Conservation (phyloP, 2,113 vertebrate genomes). For the Vireo altiloquus region DNA sequence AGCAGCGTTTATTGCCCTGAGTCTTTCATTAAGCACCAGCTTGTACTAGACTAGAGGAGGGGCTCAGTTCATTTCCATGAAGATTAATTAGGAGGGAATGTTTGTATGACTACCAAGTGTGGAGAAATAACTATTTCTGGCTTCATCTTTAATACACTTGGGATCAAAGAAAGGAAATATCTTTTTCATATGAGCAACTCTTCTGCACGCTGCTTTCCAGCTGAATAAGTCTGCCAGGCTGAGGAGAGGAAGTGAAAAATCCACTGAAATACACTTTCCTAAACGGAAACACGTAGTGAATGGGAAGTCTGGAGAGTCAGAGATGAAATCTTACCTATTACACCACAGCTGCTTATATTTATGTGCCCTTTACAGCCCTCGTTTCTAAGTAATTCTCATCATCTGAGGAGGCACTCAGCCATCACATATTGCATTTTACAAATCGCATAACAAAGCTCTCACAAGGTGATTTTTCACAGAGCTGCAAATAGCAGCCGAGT, state of each 20-base stretch:
- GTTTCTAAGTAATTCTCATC: constrained; percentile 57
- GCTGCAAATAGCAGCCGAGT: constrained; percentile 36
- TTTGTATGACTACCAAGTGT: background rate
- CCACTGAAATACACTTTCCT: background rate
- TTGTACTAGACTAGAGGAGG: background rate
- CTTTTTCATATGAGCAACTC: background rate
- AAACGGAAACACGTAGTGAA: background rate
- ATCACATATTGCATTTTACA: constrained; percentile 36
- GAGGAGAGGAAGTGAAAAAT: background rate
- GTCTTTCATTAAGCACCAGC: background rate
- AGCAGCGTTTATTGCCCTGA: background rate
- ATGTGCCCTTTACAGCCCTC: constrained; percentile 54
- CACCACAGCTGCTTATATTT: constrained; percentile 51
- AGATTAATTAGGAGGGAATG: background rate
- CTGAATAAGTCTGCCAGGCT: background rate
- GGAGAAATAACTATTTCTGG: background rate
- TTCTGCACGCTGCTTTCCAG: background rate
- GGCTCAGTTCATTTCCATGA: background rate
- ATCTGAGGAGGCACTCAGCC: constrained; percentile 26
- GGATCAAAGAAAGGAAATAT: background rate
- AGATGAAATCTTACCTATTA: constrained; percentile 48
- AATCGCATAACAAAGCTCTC: constrained; percentile 49
- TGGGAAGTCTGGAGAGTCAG: background rate
- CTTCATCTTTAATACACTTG: background rate
- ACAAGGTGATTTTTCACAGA: constrained; percentile 39